A percentile compares a stretch with the other conserved stretches of the same genome.
phyloP scores from a whole-genome alignment of 2,113 vertebrate species.

The Cathartes aura region DNA sequence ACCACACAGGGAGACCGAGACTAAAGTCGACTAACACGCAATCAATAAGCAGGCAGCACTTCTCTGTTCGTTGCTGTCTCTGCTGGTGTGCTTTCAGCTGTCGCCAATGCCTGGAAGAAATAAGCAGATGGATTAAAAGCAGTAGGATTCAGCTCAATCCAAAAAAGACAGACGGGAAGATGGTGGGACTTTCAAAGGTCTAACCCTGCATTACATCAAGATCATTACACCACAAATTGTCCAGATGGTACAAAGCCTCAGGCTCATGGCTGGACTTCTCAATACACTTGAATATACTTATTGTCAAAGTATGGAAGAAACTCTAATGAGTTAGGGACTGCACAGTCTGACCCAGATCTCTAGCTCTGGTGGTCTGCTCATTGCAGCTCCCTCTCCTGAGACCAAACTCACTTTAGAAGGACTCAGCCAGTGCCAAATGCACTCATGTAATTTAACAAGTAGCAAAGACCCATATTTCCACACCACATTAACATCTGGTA shows the following conservation, averaged over 20 bases:
- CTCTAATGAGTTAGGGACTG: background rate
- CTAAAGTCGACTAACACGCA: background rate
- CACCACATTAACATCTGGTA: background rate
- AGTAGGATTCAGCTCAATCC: conserved; percentile 33
- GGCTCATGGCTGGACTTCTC: conserved; percentile 9
- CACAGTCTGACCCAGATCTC: background rate
- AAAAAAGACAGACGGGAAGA: conserved; percentile 56
- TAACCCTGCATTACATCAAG: conserved; percentile 68
- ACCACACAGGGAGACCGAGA: background rate
- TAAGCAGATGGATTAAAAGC: conserved; percentile 60
- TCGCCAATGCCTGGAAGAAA: conserved; percentile 42
- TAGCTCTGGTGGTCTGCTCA: background rate
- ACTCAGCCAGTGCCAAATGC: background rate
- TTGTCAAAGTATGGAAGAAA: background rate
- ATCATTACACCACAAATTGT: conserved; percentile 63
- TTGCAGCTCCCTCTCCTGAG: background rate
- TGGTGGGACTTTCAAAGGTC: conserved; percentile 48
- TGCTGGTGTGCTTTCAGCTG: conserved; percentile 58
- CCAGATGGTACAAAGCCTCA: conserved; percentile 49
- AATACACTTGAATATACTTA: background rate
- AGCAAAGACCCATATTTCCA: background rate
- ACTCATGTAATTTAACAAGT: background rate
- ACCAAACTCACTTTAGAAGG: background rate
- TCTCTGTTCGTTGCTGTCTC: background rate
- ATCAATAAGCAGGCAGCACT: conserved; percentile 38